Percentiles rank a stretch among this genome's conserved stretches.
Evolutionary conservation across 1,140 invertebrate species (phyloP).

Genomic region (Batillaria attramentaria): DNA sequence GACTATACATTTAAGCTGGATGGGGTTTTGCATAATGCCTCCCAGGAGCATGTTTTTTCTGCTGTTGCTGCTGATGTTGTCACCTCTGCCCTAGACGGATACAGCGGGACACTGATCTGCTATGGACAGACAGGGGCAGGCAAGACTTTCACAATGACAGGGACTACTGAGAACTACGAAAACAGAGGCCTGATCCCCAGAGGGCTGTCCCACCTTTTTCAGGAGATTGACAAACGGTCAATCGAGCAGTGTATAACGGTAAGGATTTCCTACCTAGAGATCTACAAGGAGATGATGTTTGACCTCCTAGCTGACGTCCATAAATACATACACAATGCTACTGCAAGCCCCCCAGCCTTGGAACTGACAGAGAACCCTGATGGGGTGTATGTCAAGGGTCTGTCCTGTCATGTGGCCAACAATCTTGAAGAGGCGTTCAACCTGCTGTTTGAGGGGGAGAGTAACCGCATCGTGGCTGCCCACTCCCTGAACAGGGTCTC

Average conservation of each 20-base stretch:
- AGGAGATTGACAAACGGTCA: conserved; percentile 68
- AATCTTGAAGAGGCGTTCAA: conserved; percentile 71
- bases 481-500: conserved; percentile 69
- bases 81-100: conserved; percentile 67
- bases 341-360: conserved; percentile 50
- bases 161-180: conserved; percentile 69
- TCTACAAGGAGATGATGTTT: conserved; percentile 72
- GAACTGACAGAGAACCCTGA: conserved; percentile 67
- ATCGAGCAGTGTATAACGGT: too few relatives aligned
- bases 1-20: conserved; percentile 70
- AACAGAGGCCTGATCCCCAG: conserved; percentile 70
- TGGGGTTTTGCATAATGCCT: conserved; percentile 70
- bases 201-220: conserved; percentile 66
- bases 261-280: conserved; percentile 71
- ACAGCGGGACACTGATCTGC: conserved; percentile 72
- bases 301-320: conserved; percentile 66
- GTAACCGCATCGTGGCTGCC: conserved; percentile 70
- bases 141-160: conserved; percentile 71
- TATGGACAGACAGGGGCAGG: conserved; percentile 72
- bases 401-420: conserved; percentile 67
- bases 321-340: conserved; percentile 42
- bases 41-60: conserved; percentile 69
- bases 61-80: conserved; percentile 66
- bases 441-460: conserved; percentile 72
- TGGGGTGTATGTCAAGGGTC: conserved; percentile 69